A percentile compares a stretch with the other conserved stretches of the same genome.
Conservation (phyloP, 2,888 invertebrate genomes). For the Hipparchia sbordonii region DNA sequence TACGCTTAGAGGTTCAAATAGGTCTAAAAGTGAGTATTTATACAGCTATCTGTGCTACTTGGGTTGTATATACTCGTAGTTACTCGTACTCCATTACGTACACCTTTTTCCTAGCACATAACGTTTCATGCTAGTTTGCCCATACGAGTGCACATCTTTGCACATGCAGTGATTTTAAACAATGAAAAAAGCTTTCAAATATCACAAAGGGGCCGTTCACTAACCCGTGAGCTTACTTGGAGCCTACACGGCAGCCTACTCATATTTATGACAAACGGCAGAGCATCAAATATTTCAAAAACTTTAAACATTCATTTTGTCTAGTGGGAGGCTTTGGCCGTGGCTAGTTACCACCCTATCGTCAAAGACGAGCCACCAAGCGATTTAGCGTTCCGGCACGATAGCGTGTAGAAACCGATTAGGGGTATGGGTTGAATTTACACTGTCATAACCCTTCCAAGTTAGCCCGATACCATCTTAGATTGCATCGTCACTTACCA, state of each 20-base stretch:
- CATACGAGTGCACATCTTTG: neutral
- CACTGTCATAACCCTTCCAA: too few species aligned
- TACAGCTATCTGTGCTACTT: too few species aligned
- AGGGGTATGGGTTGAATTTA: too few species aligned
- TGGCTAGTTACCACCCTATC: neutral
- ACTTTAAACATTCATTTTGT: neutral
- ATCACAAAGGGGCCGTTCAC: slow-evolving; percentile 17
- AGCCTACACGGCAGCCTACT: slow-evolving; percentile 9
- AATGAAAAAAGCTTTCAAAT: slow-evolving; percentile 17
- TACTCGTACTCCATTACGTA: neutral
- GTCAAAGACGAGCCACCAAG: neutral
- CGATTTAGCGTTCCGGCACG: too few species aligned
- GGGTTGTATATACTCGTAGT: neutral
- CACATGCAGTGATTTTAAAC: slow-evolving; percentile 11
- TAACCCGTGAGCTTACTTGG: neutral
- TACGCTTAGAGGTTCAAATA: too few species aligned
- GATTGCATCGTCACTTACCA: too few species aligned
- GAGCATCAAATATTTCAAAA: slow-evolving; percentile 9
- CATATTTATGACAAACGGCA: neutral
- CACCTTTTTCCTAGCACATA: neutral
- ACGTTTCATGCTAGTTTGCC: neutral
- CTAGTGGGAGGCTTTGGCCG: too few species aligned
- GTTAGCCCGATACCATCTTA: too few species aligned
- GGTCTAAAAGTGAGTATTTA: too few species aligned
- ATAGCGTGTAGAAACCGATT: too few species aligned